Evolutionary conservation across 2,888 invertebrate species (phyloP).

Genomic region (Bellardia bayeri): DNA sequence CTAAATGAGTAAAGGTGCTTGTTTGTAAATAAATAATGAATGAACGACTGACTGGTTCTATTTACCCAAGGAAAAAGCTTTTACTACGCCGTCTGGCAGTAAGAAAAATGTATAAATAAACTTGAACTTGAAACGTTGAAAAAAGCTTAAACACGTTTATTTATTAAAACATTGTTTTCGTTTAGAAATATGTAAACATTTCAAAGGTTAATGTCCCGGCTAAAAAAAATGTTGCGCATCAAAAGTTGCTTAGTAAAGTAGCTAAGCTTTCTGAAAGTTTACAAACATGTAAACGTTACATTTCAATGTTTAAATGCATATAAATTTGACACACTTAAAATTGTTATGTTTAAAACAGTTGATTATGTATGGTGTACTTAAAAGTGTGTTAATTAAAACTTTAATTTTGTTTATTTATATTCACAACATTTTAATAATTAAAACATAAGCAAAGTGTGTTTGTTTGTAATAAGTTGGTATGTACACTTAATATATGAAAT

Average conservation of each 20-base stretch:
- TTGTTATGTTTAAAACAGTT: too few species aligned
- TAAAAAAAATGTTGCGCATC: background rate
- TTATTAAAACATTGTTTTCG: background rate
- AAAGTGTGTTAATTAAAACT: background rate
- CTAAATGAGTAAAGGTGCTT: background rate
- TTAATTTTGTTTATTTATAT: background rate
- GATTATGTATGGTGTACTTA: too few species aligned
- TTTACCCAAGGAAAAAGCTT: conserved; percentile 25
- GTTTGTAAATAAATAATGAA: background rate
- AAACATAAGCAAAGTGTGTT: too few species aligned
- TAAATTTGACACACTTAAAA: too few species aligned
- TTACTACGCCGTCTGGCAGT: conserved; percentile 20
- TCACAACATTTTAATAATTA: too few species aligned
- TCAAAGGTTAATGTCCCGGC: background rate
- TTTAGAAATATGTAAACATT: background rate
- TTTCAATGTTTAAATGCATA: too few species aligned
- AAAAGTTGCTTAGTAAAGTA: background rate
- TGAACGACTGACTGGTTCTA: background rate
- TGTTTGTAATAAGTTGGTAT: too few species aligned
- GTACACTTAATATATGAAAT: background rate
- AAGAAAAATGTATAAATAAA: conserved; percentile 14
- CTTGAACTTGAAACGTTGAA: conserved; percentile 54
- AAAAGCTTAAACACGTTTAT: conserved; percentile 20
- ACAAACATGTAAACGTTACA: background rate
- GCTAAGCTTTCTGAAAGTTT: background rate